Base-by-base conservation (phyloP, 2,888 invertebrate species). In the Coenonympha glycerion region DNA sequence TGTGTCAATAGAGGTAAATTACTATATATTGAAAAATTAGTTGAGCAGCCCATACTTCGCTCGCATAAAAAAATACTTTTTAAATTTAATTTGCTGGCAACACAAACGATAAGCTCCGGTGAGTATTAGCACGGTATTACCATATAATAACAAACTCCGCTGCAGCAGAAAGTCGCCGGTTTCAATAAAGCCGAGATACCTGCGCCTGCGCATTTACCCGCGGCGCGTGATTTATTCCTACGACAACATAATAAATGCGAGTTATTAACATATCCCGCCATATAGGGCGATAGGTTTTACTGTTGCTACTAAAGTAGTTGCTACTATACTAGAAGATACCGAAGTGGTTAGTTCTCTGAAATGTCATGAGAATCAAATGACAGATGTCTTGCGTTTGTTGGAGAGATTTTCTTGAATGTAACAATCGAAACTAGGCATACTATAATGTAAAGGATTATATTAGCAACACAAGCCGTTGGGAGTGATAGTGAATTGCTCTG, bases 171-270 rank as follows among this genome's bases (percentile, higher is more conserved):
- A 56, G 47, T 31, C 22, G 40, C 36, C 28, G 22, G 22, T 53
- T 56, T 45, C 45, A 49, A 41, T 49, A 40, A 52, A 47, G 26
- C 31, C 19, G n/a, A 1, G 49, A 52, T 52, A 52, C 41, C 37
- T 26, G 37, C 30, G 36, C 45, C 37, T 31, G 37, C 30, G 36
- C 44, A 39, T 39, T 52, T 51, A 45, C 50, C 44, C 24, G 48
- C 30, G 30, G 44, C 47, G 26, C 31, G 44, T 53, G 55, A 56
- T 56, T 56, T 56, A 56, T 56, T 53, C 55, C 47, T 50, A 45
- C 37, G 49, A 55, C 55, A 49, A 53, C 52, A 53, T 50, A 50
- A 56, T 56, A 56, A 56, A 56, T 56, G 53, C 52, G 19, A 26
- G 28, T 22, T 28, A 55, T 55, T 55, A 55, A 55, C 55, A 55